Evolutionary conservation across 2,797 vertebrate species (phyloP).

Genomic region (Argentina silus): DNA sequence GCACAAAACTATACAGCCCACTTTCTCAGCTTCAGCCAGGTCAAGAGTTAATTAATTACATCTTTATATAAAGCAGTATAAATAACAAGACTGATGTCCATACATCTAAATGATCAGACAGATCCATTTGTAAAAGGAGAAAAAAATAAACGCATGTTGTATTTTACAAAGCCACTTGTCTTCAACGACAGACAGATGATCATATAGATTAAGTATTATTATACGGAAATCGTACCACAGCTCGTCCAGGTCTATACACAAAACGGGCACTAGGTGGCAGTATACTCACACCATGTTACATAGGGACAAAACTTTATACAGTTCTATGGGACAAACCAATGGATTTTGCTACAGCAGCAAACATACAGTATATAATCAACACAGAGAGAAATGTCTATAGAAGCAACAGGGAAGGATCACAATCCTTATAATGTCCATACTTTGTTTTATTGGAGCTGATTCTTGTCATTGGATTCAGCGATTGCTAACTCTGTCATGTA

Average conservation of each 20-base stretch:
- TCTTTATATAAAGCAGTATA: conserved; percentile 69
- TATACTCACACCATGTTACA: conserved; percentile 60
- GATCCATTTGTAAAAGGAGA: conserved; percentile 34
- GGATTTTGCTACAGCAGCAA: conserved; percentile 36
- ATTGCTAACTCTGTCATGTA: not conserved
- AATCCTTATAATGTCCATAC: conserved; percentile 5
- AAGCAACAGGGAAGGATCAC: conserved; percentile 48
- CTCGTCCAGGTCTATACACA: conserved; percentile 47
- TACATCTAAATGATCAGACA: conserved; percentile 61
- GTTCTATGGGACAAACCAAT: conserved; percentile 56
- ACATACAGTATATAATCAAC: conserved; percentile 35
- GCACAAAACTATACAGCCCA: conserved; percentile 60
- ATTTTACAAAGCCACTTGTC: conserved; percentile 56
- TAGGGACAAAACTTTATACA: not conserved
- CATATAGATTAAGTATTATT: conserved; percentile 40
- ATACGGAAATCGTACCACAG: conserved; percentile 38
- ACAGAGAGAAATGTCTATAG: conserved; percentile 49
- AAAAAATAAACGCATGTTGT: conserved; percentile 47
- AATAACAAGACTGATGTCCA: conserved; percentile 68
- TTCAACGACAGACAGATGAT: conserved; percentile 37
- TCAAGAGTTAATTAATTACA: conserved; percentile 65
- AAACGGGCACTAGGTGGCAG: conserved; percentile 62
- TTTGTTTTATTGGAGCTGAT: not conserved
- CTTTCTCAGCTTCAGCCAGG: conserved; percentile 52
- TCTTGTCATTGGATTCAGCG: not conserved